Conservation (phyloP, 2,113 vertebrate species). For the Melanostigma gelatinosum region DNA sequence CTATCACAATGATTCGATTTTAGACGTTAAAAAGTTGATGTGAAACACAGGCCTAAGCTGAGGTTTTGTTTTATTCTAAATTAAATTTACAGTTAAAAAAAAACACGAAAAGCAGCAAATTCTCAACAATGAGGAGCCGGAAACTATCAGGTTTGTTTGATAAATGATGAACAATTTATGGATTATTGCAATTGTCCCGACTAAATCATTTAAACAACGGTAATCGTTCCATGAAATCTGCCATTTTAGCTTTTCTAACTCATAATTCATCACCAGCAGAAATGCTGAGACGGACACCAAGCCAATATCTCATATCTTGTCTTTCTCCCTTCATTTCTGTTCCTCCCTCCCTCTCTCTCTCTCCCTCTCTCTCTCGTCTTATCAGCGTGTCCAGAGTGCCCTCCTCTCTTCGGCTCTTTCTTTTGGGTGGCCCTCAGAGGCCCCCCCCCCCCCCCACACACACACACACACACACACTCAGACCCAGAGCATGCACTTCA, state of each 20-base stretch:
- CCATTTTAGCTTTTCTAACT: constrained; percentile 28
- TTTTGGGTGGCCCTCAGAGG: constrained; percentile 77
- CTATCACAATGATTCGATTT: too few species aligned
- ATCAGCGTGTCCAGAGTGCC: constrained; percentile 79
- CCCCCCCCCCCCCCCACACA: constrained; percentile 22
- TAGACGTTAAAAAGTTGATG: too few species aligned
- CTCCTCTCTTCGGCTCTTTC: constrained; percentile 75
- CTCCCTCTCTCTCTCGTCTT: constrained; percentile 49
- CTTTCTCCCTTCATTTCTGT: constrained; percentile 41
- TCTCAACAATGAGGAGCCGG: background rate
- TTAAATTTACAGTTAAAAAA: background rate
- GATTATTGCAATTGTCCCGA: background rate
- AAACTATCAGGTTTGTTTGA: background rate
- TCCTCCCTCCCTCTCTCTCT: constrained; percentile 21
- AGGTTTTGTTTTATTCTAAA: background rate
- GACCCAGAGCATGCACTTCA: constrained; percentile 80
- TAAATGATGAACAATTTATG: background rate
- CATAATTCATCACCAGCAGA: constrained; percentile 40
- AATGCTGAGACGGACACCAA: constrained; percentile 54
- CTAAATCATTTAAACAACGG: background rate
- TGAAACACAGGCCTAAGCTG: too few species aligned
- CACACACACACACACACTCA: constrained; percentile 64
- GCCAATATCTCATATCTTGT: constrained; percentile 44
- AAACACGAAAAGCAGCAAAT: background rate
- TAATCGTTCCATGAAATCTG: background rate